Evolutionary conservation across 2,797 vertebrate species (phyloP).

Genomic region (Megalops cyprinoides): DNA sequence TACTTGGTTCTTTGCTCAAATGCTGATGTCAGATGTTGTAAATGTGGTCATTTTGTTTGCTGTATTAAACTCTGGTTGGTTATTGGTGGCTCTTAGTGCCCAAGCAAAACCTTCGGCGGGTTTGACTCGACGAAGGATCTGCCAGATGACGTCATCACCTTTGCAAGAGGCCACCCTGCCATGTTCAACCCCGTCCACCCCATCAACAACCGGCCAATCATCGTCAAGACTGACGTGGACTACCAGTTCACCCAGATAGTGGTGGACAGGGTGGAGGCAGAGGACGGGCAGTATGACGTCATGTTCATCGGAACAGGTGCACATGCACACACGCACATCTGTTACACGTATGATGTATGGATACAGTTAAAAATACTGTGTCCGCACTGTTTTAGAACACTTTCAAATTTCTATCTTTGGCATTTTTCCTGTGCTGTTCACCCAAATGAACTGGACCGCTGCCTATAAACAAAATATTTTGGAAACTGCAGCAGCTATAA

Average conservation of each 20-base stretch:
- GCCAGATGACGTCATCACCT: constrained; percentile 97
- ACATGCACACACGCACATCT: background rate
- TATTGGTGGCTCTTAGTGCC: constrained; percentile 79
- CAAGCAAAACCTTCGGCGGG: constrained; percentile 96
- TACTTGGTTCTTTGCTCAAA: too few relatives aligned
- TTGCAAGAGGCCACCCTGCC: constrained; percentile 92
- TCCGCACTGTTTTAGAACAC: too few relatives aligned
- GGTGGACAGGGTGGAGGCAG: constrained; percentile 94
- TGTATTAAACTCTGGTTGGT: background rate
- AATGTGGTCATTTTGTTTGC: too few relatives aligned
- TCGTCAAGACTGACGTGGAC: constrained; percentile 93
- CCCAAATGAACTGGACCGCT: background rate
- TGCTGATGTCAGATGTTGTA: too few relatives aligned
- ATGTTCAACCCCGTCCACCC: constrained; percentile 96
- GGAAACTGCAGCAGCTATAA: background rate
- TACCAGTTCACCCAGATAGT: constrained; percentile 97
- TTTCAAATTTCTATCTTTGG: too few relatives aligned
- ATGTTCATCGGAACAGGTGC: constrained; percentile 98
- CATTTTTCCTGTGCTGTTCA: background rate
- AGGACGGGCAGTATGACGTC: constrained; percentile 98
- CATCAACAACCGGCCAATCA: constrained; percentile 90
- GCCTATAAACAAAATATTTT: background rate
- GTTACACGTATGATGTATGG: too few relatives aligned
- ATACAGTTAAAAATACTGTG: too few relatives aligned
- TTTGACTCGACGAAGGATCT: constrained; percentile 98